Evolutionary conservation across 2,797 vertebrate species (phyloP).

Genomic region (Urophycis tenuis): DNA sequence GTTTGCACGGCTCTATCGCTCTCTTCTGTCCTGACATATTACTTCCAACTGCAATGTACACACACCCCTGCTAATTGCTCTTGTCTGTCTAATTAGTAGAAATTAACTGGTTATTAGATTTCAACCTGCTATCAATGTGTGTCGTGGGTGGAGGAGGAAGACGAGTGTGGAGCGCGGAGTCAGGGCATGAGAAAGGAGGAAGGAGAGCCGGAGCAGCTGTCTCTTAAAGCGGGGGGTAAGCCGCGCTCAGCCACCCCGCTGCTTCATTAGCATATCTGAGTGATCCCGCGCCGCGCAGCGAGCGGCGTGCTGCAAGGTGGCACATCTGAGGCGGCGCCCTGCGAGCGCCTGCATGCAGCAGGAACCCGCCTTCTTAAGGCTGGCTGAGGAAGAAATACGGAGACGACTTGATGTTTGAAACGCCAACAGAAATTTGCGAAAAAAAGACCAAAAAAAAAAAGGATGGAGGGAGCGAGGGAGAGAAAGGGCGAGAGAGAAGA

Average conservation of each 20-base stretch:
- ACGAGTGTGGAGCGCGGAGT: constrained; percentile 52
- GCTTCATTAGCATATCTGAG: constrained; percentile 82
- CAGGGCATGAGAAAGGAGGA: constrained; percentile 62
- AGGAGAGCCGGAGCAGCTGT: constrained; percentile 74
- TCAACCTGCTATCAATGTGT: constrained; percentile 52
- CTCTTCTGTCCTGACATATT: constrained; percentile 55
- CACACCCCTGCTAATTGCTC: constrained; percentile 61
- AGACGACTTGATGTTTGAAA: constrained; percentile 76
- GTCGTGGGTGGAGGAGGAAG: neutral
- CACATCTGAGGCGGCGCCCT: constrained; percentile 76
- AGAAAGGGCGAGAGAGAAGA: constrained; percentile 29
- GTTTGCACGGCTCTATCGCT: constrained; percentile 35
- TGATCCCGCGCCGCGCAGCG: constrained; percentile 73
- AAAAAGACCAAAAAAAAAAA: constrained; percentile 42
- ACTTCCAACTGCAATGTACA: constrained; percentile 58
- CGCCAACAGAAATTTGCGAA: constrained; percentile 66
- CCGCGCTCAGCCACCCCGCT: constrained; percentile 75
- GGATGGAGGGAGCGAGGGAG: constrained; percentile 23
- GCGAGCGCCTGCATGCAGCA: constrained; percentile 69
- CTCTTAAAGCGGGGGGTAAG: constrained; percentile 76
- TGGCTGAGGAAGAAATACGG: constrained; percentile 71
- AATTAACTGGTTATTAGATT: constrained; percentile 69
- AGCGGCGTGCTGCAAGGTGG: constrained; percentile 76
- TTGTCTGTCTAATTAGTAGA: constrained; percentile 70
- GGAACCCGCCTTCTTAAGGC: constrained; percentile 70